Evolutionary conservation across 2,797 vertebrate genomes (phyloP), one percentile per base, ranked within the genome.

Genomic region (Brachyalestes nurse): DNA sequence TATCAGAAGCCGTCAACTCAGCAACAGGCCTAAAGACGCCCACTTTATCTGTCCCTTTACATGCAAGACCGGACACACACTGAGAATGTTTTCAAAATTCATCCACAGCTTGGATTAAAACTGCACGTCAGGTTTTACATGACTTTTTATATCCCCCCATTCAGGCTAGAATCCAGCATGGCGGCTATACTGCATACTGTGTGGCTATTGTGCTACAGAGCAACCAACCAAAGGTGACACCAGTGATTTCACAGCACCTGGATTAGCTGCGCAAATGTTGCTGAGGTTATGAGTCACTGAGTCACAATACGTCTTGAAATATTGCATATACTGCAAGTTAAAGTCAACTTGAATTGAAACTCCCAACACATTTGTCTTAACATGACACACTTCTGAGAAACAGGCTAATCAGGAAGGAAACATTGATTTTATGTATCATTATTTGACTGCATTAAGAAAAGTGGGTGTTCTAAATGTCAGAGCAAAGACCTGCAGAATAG

Each of bases 211-310:
- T 71, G 6, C 61, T 78, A 28, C 8, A 77, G 53, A 60, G 74
- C 40, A 72, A 77, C 66, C 10, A 67, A 53, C 49, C 66, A 13
- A 3, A 72, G 49, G 61, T 14, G 61, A 71, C 38, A 49, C 14
- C 23, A 23, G 42, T 78, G 64, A 82, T 82, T 78, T 78, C 42
- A 74, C 28, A 62, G 47, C 73, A 71, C 66, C 74, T 82, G 74
- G 67, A 72, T 73, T 34, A 66, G 61, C 53, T 28, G 42, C 38
- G 28, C 17, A 58, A 47, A 34, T 0, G 28, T 28, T n/a, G 42
- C 42, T 23, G 49, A 62, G 38, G 45, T 51, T 51, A 40, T 10
- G 69, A 58, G 25, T 72, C 77, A 57, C 40, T 62, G 57, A 70
- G 45, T 28, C 23, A 61, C 38, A 7, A 5, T 49, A 51, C 17